Evolutionary conservation across 2,888 invertebrate genomes (phyloP).

Genomic region (Campoletis raptor): DNA sequence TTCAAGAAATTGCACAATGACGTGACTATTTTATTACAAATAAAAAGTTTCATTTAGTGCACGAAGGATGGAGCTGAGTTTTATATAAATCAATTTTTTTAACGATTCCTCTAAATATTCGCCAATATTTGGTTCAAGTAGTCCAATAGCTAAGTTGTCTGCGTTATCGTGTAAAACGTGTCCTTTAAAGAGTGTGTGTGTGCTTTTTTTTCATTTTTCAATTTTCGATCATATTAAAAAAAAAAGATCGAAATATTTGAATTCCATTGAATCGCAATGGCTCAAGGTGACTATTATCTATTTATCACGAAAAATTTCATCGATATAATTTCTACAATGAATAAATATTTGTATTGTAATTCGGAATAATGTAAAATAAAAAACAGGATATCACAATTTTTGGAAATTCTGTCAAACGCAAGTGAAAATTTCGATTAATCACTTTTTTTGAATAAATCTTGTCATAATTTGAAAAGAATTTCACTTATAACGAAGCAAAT

Average conservation of each 20-base stretch:
- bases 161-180: not conserved
- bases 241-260: not conserved
- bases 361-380: not conserved
- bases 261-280: constrained; percentile 19
- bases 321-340: too few species aligned
- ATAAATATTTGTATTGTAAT: not conserved
- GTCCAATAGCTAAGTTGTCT: not conserved
- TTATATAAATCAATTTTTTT: not conserved
- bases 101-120: not conserved
- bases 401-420: not conserved
- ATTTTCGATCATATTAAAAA: not conserved
- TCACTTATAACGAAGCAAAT: not conserved
- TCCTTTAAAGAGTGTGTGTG: constrained; percentile 13
- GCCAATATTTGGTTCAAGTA: not conserved
- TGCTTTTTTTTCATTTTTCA: not conserved
- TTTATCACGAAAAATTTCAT: not conserved
- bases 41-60: not conserved
- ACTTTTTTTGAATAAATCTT: not conserved
- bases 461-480: not conserved
- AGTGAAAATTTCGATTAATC: not conserved
- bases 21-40: not conserved
- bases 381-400: not conserved
- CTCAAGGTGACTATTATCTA: constrained; percentile 40
- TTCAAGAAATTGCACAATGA: constrained; percentile 38
- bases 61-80: not conserved